A percentile compares a stretch with the other conserved stretches of the same genome.
These are phyloP conservation scores for Camptogramma bilineatum DNA, from an alignment of 2,888 invertebrate genomes.

Conservation along the genomic window DNA sequence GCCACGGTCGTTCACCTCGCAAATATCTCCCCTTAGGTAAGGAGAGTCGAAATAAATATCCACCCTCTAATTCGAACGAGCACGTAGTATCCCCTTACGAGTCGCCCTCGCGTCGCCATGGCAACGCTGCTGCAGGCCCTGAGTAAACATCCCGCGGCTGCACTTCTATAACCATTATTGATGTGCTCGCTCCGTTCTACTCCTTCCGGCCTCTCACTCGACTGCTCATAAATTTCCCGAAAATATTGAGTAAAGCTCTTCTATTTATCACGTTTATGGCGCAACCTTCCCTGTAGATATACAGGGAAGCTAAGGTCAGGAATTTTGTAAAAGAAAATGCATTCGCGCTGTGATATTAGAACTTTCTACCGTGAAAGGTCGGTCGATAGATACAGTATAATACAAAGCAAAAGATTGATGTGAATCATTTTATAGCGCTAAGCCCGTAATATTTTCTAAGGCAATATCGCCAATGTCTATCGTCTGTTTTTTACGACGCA, in stretches of 20 bases:
- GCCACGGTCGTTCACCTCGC: conserved; percentile 79
- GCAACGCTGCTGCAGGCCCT: conserved; percentile 63
- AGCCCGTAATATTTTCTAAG: conserved; percentile 39
- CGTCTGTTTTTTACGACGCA: conserved; percentile 40
- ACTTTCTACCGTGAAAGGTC: conserved; percentile 40
- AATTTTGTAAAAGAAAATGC: conserved; percentile 54
- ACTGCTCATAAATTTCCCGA: conserved; percentile 64
- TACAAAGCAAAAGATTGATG: conserved; percentile 39
- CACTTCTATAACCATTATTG: conserved; percentile 70
- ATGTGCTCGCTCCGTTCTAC: conserved; percentile 63
- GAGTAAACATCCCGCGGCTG: conserved; percentile 65
- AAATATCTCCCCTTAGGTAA: conserved; percentile 77
- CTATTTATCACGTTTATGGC: conserved; percentile 74
- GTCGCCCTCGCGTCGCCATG: conserved; percentile 68
- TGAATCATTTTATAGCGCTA: conserved; percentile 42
- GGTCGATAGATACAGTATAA: conserved; percentile 37
- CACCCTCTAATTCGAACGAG: conserved; percentile 74
- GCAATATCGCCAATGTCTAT: conserved; percentile 40
- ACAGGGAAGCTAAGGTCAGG: conserved; percentile 68
- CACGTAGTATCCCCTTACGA: conserved; percentile 66
- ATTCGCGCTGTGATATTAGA: conserved; percentile 53
- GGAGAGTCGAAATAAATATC: conserved; percentile 77
- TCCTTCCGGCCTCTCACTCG: conserved; percentile 63
- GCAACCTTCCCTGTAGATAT: conserved; percentile 54
- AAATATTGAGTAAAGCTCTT: conserved; percentile 70